Base-by-base conservation (phyloP, 2,888 invertebrate genomes). In the Nemotelus pantherinus region DNA sequence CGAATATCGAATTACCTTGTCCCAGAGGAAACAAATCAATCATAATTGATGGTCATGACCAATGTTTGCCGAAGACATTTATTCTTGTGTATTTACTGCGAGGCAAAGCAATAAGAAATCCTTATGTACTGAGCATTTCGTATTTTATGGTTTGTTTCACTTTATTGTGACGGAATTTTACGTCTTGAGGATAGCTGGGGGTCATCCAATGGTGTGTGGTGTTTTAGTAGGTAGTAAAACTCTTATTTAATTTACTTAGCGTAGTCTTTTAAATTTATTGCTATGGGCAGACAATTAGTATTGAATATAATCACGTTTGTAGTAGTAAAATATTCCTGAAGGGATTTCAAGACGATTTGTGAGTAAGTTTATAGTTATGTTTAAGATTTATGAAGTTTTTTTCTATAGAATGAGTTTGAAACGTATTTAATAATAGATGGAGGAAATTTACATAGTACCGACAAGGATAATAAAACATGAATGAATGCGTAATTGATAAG, bases 21-120 rank as follows among this genome's bases (percentile, higher is more conserved):
- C 74, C 74, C 39, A 43, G 50, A 63, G 74, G 74, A 74, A 60
- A 48, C 74, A 74, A 74, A 74, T 74, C 74, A 74, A 74, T 74
- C 74, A 74, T 50, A 74, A 63, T 60, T 60, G 48, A 74, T 50
- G 39, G 63, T 74, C 74, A 74, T 60, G 74, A 48, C 48, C 7
- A 74, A 44, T 48, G 60, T 63, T 60, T 48, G 74, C 48, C 41
- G 63, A 48, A 47, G 74, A 74, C 74, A 72, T 74, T 74, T 74
- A 70, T 70, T 39, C 53, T 53, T 10, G 53, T 53, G 43, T 70
- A 55, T 70, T 70, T 70, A 47, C 70, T 53, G 55, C 10, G 39
- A 65, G 45, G 45, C 53, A 6, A 5, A 50, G 6, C 41, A 25
- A n/a, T n/a, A n/a, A n/a, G n/a, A n/a, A n/a, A n/a, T n/a, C n/a